phyloP scores from a whole-genome alignment of 1,140 invertebrate genomes.

The Lamellibrachia luymesi region DNA sequence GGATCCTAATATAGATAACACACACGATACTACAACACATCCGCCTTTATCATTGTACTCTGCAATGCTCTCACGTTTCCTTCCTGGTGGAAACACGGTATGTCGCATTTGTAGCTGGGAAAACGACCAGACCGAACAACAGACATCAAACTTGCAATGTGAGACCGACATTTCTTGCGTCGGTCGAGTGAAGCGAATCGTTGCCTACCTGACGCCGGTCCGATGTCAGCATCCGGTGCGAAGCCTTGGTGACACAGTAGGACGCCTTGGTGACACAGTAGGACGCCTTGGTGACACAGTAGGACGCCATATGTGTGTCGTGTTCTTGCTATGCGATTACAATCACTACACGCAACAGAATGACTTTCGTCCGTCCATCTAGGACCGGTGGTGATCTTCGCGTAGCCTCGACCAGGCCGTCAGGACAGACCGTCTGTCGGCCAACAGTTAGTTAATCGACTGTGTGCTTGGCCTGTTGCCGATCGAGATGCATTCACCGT shows the following conservation, averaged over 20 bases:
- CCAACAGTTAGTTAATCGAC: neutral
- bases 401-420: neutral
- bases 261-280: neutral
- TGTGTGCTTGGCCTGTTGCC: neutral
- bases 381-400: neutral
- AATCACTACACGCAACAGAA: neutral
- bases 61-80: neutral
- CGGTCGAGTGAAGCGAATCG: neutral
- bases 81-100: neutral
- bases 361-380: neutral
- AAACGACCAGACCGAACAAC: neutral
- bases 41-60: neutral
- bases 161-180: neutral
- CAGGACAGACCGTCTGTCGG: neutral
- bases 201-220: neutral
- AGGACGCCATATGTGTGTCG: neutral
- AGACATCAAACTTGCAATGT: neutral
- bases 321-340: neutral
- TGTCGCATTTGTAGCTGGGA: neutral
- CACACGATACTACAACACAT: neutral
- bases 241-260: neutral
- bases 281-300: neutral
- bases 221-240: neutral
- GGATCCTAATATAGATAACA: neutral
- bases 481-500: neutral